phyloP scores from a whole-genome alignment of 2,888 invertebrate species.

The Lypha dubia region DNA sequence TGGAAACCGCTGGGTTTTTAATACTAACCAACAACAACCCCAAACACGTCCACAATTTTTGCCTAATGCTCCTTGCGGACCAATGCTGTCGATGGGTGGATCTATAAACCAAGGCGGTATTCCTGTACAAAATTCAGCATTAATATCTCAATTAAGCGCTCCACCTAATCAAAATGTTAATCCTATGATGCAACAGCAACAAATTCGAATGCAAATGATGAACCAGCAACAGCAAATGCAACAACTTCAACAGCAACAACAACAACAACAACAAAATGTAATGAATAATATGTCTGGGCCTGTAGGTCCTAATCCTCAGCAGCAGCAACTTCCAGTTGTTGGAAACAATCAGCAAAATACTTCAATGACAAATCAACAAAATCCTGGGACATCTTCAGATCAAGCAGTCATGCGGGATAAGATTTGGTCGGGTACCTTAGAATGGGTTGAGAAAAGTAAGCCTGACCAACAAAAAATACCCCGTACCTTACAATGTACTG shows the following conservation, averaged over 20 bases:
- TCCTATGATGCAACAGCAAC: conserved; percentile 79
- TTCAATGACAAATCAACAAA: conserved; percentile 69
- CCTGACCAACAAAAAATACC: conserved; percentile 91
- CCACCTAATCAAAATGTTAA: conserved; percentile 83
- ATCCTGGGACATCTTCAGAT: conserved; percentile 70
- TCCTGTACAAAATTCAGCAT: conserved; percentile 84
- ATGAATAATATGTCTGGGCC: conserved; percentile 78
- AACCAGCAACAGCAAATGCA: conserved; percentile 83
- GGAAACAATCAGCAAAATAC: conserved; percentile 72
- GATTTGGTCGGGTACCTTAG: conserved; percentile 92
- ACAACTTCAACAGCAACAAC: conserved; percentile 78
- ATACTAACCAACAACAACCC: conserved; percentile 71
- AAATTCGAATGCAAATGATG: conserved; percentile 80
- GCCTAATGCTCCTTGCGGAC: conserved; percentile 70
- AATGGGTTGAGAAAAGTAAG: conserved; percentile 97
- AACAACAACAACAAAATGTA: conserved; percentile 78
- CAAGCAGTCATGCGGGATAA: conserved; percentile 77
- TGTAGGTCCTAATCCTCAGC: conserved; percentile 77
- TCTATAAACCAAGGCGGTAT: conserved; percentile 74
- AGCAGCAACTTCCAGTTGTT: conserved; percentile 74
- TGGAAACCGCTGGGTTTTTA: conserved; percentile 79
- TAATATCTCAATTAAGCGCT: conserved; percentile 87
- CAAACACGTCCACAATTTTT: conserved; percentile 74
- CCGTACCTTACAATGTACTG: conserved; percentile 90
- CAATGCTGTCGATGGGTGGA: conserved; percentile 67